Base-by-base conservation (phyloP, 2,797 vertebrate species). In the Myiotriccus ornatus region DNA sequence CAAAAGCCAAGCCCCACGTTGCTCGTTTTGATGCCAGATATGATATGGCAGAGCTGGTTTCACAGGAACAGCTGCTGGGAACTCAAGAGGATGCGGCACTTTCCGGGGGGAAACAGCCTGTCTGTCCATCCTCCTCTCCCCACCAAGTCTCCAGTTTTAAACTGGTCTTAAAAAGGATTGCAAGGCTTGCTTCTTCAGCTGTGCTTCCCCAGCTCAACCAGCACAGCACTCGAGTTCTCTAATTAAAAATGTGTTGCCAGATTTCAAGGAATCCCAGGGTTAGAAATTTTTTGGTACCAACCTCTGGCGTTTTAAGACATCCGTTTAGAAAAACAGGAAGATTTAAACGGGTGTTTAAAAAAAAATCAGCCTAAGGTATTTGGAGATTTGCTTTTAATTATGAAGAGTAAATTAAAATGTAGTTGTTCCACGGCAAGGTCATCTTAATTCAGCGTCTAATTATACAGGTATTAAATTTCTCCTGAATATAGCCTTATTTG, bases 321-420 rank as follows among this genome's bases (percentile, higher is more conserved):
- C 80, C 52, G 1, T 46, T 75, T 43, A 49, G 14, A 91, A 75
- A 6, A 63, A 39, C 39, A 56, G 64, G n/a, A 74, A 74, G 47
- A 53, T 62, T 68, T 81, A 87, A 91, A 73, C 2, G 32, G 52
- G 46, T 34, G 73, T 62, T 86, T 68, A 18, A 75, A 92, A 67
- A 46, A 84, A 87, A 53, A 68, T 41, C 83, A 81, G 69, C 85
- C 93, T 62, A 71, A 93, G 93, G 76, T 94, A 91, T 94, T 81
- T 55, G 68, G 93, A 84, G 85, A 94, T 94, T 88, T 81, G 79
- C 90, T 94, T 95, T 96, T 94, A 90, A 77, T 94, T 96, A 94
- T 7, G 65, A 91, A 81, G 65, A 75, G 62, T 78, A 91, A 93
- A 96, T 94, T 81, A 94, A 96, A 94, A 94, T 44, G 59, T 15